These are phyloP conservation scores for Hipparchia semele DNA, from an alignment of 2,888 invertebrate genomes.

Conservation along the genomic window DNA sequence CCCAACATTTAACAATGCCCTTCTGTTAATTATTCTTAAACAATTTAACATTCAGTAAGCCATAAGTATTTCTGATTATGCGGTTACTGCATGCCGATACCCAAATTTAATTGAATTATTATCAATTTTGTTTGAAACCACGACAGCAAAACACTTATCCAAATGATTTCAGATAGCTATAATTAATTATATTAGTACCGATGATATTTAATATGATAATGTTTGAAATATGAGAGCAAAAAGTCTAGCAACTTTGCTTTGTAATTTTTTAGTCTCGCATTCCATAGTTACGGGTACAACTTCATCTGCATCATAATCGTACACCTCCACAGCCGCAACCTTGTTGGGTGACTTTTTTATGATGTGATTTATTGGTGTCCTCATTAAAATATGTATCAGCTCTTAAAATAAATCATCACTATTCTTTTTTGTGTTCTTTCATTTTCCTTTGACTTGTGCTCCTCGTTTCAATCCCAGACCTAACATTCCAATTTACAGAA, in stretches of 20 bases:
- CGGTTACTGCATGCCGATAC: no score
- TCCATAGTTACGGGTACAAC: conserved; percentile 6
- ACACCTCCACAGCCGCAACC: conserved; percentile 5
- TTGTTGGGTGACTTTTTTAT: background rate
- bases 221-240: conserved; percentile 24
- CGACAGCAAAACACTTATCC: no score
- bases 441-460: background rate
- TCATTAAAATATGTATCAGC: background rate
- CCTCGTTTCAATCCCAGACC: background rate
- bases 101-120: no score
- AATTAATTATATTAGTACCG: background rate
- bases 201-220: background rate
- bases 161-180: no score
- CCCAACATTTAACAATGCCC: no score
- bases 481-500: background rate
- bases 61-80: no score
- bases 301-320: conserved; percentile 14
- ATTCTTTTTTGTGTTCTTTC: background rate
- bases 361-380: background rate
- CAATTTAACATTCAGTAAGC: no score
- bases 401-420: background rate
- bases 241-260: conserved; percentile 36
- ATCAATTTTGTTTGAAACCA: no score
- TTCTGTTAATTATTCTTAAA: no score
- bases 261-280: conserved; percentile 6